Conservation (phyloP, 2,113 vertebrate species). For the Tursiops truncatus region DNA sequence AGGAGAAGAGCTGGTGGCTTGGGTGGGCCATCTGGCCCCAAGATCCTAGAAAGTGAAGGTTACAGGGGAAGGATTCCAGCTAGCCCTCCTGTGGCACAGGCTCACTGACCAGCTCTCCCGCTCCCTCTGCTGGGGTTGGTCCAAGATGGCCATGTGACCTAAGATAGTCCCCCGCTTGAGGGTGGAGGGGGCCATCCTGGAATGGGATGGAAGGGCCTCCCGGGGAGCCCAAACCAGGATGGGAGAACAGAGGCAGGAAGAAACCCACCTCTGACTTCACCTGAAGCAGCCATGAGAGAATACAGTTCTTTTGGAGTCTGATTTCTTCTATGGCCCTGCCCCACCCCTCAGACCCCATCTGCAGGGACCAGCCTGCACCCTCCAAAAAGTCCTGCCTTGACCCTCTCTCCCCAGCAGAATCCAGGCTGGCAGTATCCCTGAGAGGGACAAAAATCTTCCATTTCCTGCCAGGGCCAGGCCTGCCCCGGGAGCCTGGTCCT, state of each 20-base stretch:
- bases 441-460: not conserved
- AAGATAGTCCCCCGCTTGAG: not conserved
- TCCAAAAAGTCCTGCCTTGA: not conserved
- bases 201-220: not conserved
- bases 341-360: accelerated
- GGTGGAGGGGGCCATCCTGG: not conserved
- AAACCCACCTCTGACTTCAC: not conserved
- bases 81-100: not conserved
- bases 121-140: not conserved
- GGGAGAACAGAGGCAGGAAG: not conserved
- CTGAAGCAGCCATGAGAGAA: not conserved
- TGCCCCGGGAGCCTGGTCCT: not conserved
- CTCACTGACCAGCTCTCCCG: not conserved
- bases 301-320: not conserved
- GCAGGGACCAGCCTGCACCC: not conserved
- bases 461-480: not conserved
- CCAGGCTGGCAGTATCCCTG: not conserved
- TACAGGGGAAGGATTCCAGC: too few relatives aligned
- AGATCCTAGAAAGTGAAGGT: not conserved
- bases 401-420: not conserved
- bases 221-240: not conserved
- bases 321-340: not conserved
- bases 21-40: not conserved
- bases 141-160: not conserved
- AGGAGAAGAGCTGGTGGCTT: not conserved